Conservation (phyloP, 1,140 invertebrate genomes). For the Solenopsis fugax region DNA sequence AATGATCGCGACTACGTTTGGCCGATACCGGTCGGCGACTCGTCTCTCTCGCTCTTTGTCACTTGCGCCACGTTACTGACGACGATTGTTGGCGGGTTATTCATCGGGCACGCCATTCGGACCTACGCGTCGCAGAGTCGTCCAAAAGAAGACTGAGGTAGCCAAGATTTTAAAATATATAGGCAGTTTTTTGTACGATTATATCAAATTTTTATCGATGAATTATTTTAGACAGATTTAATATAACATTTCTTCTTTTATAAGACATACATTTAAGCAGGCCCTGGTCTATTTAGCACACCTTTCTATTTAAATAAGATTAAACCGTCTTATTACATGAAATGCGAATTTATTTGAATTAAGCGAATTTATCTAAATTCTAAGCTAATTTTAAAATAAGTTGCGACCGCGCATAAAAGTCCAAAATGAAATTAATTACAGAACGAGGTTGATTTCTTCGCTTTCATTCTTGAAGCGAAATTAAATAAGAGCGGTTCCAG, state of each 20-base stretch:
- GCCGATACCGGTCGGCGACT: constrained; percentile 81
- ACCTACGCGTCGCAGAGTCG: constrained; percentile 31
- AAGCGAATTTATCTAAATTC: neutral
- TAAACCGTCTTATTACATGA: neutral
- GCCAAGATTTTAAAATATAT: neutral
- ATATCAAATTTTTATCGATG: neutral
- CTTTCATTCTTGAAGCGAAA: neutral
- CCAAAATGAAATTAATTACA: constrained; percentile 7
- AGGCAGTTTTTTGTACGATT: neutral
- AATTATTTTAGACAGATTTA: neutral
- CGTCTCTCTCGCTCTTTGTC: constrained; percentile 58
- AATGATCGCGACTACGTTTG: constrained; percentile 73
- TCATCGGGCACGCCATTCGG: constrained; percentile 69
- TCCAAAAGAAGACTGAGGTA: constrained; percentile 59
- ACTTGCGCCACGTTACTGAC: constrained; percentile 73
- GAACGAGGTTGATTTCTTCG: constrained; percentile 2
- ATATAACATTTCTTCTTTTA: constrained; percentile 1
- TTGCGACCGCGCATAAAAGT: neutral
- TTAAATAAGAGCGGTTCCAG: neutral
- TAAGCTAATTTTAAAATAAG: neutral
- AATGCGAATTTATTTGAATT: constrained; percentile 18
- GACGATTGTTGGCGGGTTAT: constrained; percentile 71
- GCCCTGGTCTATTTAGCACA: neutral
- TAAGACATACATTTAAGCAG: neutral
- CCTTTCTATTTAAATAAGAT: constrained; percentile 14